Conservation (phyloP, 2,888 invertebrate genomes). For the Chalcis sispes region DNA sequence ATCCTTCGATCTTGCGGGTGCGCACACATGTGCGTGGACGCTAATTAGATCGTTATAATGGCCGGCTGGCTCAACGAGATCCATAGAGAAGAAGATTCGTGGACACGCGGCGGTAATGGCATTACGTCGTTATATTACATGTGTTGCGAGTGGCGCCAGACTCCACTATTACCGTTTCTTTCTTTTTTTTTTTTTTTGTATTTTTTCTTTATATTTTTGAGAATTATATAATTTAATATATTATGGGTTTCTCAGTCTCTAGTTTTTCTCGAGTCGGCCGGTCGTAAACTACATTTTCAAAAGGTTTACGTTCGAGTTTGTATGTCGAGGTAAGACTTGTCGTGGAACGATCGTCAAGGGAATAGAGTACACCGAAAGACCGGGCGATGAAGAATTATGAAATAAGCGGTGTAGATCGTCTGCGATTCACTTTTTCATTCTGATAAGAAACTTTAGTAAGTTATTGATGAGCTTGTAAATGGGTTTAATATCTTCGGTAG, state of each 20-base stretch:
- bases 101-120: background rate
- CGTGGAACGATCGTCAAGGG: too few species aligned
- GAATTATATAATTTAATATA: too few species aligned
- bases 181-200: too few species aligned
- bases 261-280: background rate
- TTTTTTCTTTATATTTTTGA: too few species aligned
- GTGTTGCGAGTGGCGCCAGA: conserved; percentile 3
- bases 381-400: background rate
- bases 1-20: conserved; percentile 20
- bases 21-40: background rate
- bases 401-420: background rate
- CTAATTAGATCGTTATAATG: conserved; percentile 50
- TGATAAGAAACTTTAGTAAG: too few species aligned
- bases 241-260: too few species aligned
- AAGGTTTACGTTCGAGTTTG: background rate
- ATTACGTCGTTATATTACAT: background rate
- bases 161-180: background rate
- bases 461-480: too few species aligned
- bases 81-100: conserved; percentile 19
- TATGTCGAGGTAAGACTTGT: background rate
- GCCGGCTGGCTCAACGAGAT: conserved; percentile 43
- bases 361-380: background rate
- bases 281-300: background rate
- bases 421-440: too few species aligned
- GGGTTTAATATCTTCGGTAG: too few species aligned